Conservation (phyloP, 2,888 invertebrate species). For the Tricholauxania praeusta region DNA sequence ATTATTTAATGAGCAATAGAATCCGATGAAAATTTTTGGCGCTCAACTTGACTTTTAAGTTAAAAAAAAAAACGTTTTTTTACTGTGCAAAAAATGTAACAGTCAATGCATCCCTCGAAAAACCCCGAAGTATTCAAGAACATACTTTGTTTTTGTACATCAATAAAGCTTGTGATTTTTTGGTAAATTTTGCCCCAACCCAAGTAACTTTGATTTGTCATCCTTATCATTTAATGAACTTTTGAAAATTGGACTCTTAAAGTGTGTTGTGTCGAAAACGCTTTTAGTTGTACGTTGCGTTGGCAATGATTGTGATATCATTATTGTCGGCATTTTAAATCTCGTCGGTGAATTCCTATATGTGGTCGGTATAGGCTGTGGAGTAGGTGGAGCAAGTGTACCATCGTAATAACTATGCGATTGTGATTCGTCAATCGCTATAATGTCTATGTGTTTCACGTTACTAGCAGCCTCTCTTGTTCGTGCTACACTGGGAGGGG, state of each 20-base stretch:
- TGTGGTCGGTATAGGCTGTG: neutral
- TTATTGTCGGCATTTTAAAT: constrained; percentile 23
- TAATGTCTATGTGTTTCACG: constrained; percentile 46
- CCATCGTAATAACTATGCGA: constrained; percentile 68
- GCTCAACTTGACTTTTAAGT: no score
- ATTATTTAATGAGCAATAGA: no score
- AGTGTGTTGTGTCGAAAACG: constrained; percentile 63
- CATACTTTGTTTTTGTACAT: neutral
- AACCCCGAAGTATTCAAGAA: neutral
- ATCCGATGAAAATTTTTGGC: no score
- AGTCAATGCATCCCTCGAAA: no score
- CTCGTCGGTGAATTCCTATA: neutral
- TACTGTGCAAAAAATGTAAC: no score
- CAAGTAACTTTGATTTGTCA: constrained; percentile 45
- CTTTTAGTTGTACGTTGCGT: constrained; percentile 60
- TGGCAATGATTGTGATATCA: constrained; percentile 25
- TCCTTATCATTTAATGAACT: constrained; percentile 50
- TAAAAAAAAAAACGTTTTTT: no score
- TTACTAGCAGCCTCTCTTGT: neutral
- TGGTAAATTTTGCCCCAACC: constrained; percentile 56
- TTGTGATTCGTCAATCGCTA: constrained; percentile 65
- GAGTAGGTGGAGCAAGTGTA: constrained; percentile 52
- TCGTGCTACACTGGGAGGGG: neutral
- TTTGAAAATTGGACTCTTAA: constrained; percentile 54
- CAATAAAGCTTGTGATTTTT: constrained; percentile 64